Evolutionary conservation across 2,797 vertebrate species (phyloP), one percentile per base, ranked within the genome.

Genomic region (Hypotaenidia okinawae): DNA sequence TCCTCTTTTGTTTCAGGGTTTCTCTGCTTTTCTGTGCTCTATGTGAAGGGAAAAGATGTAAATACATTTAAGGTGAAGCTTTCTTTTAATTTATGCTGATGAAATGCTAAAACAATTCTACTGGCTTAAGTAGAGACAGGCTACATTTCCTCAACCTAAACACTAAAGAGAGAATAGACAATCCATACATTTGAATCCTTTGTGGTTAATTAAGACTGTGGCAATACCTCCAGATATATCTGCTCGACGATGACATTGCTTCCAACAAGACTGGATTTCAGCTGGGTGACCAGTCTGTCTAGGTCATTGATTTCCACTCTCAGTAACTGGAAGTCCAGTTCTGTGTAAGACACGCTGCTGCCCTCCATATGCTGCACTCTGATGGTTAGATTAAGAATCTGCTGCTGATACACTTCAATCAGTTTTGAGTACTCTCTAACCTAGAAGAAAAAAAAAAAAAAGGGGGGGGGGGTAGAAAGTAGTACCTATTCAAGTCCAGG

Each of bases 321-420:
- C 85, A 99, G 97, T 58, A 99, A 83, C 95, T 98, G 97, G 81
- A 99, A 99, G 96, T 99, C 99, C 95, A 99, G 94, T 74, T 98
- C 98, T 15, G 98, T 98, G 94, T 98, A 99, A 62, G 97, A 97
- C 80, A 98, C 62, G 13, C 94, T 62, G 25, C 85, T 96, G 21
- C 47, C 89, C 91, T 98, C 98, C 97, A 99, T 94, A 52, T 97
- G 55, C 73, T 97, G 92, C 82, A 99, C 90, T 93, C 96, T 97
- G 24, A 95, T 3, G 5, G 98, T 98, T 80, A 99, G 94, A 57
- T 98, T 98, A 17, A n/a, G 28, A 70, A 99, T 97, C 47, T 97
- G 97, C 82, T 98, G 85, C 92, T 99, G 97, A 90, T 98, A 98
- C 9, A 97, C 13, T 12, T 84, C 95, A 87, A 99, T 96, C 91